Evolutionary conservation across 2,888 invertebrate genomes (phyloP).

Genomic region (Carabus problematicus): DNA sequence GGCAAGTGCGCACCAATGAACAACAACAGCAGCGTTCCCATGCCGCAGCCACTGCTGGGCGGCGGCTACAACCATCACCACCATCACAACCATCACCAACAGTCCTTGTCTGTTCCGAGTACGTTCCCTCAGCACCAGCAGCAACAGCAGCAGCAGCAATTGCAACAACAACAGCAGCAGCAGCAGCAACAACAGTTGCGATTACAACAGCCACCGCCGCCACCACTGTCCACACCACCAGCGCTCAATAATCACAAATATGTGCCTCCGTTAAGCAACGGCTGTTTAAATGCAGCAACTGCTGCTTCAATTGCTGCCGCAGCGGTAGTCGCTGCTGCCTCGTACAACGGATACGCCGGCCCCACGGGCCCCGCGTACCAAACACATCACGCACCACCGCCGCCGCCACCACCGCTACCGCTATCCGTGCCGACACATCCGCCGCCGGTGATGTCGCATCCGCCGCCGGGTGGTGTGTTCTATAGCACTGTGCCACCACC

Average conservation of each 20-base stretch:
- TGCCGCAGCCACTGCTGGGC: conserved; percentile 22
- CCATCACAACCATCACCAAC: conserved; percentile 31
- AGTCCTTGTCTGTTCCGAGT: conserved; percentile 12
- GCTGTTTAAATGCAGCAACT: conserved; percentile 33
- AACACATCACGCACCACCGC: conserved; percentile 56
- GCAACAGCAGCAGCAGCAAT: conserved; percentile 37
- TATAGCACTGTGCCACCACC: conserved; percentile 55
- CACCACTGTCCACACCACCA: conserved; percentile 25
- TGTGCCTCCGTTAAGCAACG: conserved; percentile 29
- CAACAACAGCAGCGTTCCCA: conserved; percentile 43
- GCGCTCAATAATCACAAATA: conserved; percentile 6
- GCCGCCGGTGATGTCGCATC: conserved; percentile 47
- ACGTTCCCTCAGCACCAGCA: conserved; percentile 28
- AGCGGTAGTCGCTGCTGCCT: conserved; percentile 45
- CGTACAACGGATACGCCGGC: conserved; percentile 45
- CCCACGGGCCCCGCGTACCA: conserved; percentile 59
- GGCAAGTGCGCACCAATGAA: conserved; percentile 46
- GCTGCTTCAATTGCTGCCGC: conserved; percentile 35
- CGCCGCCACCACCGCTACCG: conserved; percentile 50
- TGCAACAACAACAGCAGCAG: conserved; percentile 30
- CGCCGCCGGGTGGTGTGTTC: conserved; percentile 52
- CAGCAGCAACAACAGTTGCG: conserved; percentile 19
- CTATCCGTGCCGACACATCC: conserved; percentile 50
- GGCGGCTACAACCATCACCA: conserved; percentile 15
- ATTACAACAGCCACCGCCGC: conserved; percentile 21